Conservation (phyloP, 2,113 vertebrate genomes). For the Archilochus colubris region DNA sequence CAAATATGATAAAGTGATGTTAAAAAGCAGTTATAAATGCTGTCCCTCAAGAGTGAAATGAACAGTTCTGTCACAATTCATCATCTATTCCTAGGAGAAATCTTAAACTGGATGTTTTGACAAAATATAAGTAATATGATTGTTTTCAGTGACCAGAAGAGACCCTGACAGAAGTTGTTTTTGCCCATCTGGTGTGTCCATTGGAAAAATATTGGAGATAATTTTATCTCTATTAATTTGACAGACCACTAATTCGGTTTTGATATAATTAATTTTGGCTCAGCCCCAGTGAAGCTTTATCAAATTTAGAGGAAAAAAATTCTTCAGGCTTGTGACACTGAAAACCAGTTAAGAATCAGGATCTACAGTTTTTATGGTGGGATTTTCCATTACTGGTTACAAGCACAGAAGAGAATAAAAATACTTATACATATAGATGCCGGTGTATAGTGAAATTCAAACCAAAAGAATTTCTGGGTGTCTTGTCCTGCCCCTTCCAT, state of each 20-base stretch:
- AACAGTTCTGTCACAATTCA: slow-evolving; percentile 23
- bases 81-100: background rate
- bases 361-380: background rate
- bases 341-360: background rate
- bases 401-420: background rate
- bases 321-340: background rate
- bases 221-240: slow-evolving; percentile 43
- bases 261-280: slow-evolving; percentile 37
- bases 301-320: background rate
- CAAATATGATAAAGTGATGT: background rate
- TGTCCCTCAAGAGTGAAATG: background rate
- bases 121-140: slow-evolving; percentile 31
- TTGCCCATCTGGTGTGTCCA: background rate
- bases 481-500: background rate
- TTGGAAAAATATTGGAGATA: background rate
- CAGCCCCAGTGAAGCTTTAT: background rate
- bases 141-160: background rate
- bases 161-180: background rate
- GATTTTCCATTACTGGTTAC: background rate
- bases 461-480: background rate
- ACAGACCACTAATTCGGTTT: slow-evolving; percentile 17
- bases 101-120: slow-evolving; percentile 26
- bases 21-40: slow-evolving; percentile 14
- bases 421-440: background rate
- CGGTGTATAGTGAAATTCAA: slow-evolving; percentile 9